Conservation (phyloP, 2,888 invertebrate genomes). For the Helicoverpa assulta region DNA sequence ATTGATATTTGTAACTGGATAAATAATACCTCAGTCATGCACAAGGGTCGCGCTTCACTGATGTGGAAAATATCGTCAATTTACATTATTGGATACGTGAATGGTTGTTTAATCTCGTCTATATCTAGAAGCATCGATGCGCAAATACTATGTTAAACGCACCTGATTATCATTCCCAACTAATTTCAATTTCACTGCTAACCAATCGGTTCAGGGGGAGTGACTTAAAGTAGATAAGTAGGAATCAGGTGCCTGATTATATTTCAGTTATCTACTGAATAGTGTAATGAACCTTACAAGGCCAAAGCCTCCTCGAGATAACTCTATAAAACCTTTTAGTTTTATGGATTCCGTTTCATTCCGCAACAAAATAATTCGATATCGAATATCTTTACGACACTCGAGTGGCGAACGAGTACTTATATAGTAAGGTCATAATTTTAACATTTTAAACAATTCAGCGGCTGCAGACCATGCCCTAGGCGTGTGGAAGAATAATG, state of each 20-base stretch:
- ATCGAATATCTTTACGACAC: constrained; percentile 85
- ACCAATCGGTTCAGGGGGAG: constrained; percentile 52
- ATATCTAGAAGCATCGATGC: constrained; percentile 22
- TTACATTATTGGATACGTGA: constrained; percentile 51
- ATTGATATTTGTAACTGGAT: constrained; percentile 38
- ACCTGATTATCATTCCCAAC: constrained; percentile 39
- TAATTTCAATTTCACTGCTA: constrained; percentile 40
- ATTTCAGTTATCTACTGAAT: constrained; percentile 80
- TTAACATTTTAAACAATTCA: constrained; percentile 72
- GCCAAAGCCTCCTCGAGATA: constrained; percentile 84
- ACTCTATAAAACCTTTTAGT: constrained; percentile 88
- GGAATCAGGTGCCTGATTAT: constrained; percentile 85
- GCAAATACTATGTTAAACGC: constrained; percentile 20
- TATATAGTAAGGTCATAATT: constrained; percentile 71
- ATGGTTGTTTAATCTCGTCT: constrained; percentile 42
- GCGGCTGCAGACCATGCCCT: constrained; percentile 68
- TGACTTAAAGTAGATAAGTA: constrained; percentile 71
- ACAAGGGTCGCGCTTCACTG: constrained; percentile 59
- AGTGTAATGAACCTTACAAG: constrained; percentile 87
- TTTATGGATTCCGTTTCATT: constrained; percentile 85
- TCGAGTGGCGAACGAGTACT: constrained; percentile 75
- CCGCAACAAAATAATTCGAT: constrained; percentile 83
- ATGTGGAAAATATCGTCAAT: constrained; percentile 62
- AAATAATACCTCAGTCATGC: constrained; percentile 34
- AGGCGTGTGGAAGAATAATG: constrained; percentile 73